Conservation (phyloP, 1,140 invertebrate species). For the Lasaia peninsularis region DNA sequence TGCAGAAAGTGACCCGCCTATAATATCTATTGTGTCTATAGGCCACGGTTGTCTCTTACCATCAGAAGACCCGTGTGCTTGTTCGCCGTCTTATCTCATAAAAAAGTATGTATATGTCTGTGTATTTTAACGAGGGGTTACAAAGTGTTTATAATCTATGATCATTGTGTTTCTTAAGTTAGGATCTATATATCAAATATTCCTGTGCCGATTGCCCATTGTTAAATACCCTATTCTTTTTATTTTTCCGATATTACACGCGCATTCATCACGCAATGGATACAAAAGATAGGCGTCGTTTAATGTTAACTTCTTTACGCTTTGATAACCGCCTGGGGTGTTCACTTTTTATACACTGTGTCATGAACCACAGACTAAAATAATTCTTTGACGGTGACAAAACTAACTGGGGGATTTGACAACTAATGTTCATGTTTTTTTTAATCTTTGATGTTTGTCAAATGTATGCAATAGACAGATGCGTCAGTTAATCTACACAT, state of each 20-base stretch:
- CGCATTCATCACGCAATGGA: slow-evolving; percentile 69
- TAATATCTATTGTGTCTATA: too few species aligned
- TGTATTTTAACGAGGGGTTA: slow-evolving; percentile 36
- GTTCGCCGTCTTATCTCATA: too few species aligned
- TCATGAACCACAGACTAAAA: slow-evolving; percentile 46
- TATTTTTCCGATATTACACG: slow-evolving; percentile 64
- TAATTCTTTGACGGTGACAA: slow-evolving; percentile 42
- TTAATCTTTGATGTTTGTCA: slow-evolving; percentile 46
- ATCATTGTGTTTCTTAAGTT: slow-evolving; percentile 46
- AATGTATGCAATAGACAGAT: slow-evolving; percentile 58
- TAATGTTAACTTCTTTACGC: slow-evolving; percentile 77
- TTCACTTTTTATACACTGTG: slow-evolving; percentile 41
- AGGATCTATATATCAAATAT: slow-evolving; percentile 55
- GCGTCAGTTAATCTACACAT: slow-evolving; percentile 52
- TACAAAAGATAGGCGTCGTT: slow-evolving; percentile 75
- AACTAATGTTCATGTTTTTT: slow-evolving; percentile 29
- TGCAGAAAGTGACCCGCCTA: too few species aligned
- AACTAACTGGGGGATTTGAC: slow-evolving; percentile 35
- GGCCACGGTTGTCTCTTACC: too few species aligned
- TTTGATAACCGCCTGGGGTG: slow-evolving; percentile 68
- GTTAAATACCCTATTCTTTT: slow-evolving; percentile 54
- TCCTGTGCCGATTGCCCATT: slow-evolving; percentile 49
- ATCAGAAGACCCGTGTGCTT: too few species aligned
- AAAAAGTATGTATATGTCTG: too few species aligned
- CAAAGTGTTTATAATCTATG: slow-evolving; percentile 31